phyloP scores from a whole-genome alignment of 2,113 vertebrate genomes.

The Indri indri region DNA sequence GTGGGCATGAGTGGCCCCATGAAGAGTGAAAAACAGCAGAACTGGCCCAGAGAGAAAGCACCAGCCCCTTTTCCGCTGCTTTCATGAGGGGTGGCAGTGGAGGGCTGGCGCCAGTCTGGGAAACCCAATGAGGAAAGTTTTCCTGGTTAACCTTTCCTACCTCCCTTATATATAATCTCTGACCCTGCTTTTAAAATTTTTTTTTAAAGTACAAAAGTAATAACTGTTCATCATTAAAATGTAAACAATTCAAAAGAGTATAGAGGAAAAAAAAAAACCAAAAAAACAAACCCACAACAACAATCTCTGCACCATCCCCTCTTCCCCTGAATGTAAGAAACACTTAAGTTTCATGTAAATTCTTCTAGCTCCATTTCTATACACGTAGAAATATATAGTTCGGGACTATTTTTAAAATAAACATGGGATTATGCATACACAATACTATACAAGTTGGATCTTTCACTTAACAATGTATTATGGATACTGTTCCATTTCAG shows the following conservation, averaged over 20 bases:
- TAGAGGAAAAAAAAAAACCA: not conserved
- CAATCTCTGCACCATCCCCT: not conserved
- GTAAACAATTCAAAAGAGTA: not conserved
- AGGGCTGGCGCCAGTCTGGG: not conserved
- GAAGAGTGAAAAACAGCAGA: not conserved
- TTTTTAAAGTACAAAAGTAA: not conserved
- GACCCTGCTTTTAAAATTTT: not conserved
- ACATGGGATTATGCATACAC: not conserved
- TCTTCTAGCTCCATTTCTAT: not conserved
- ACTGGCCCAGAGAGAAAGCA: not conserved
- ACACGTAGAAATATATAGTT: not conserved
- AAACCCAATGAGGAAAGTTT: not conserved
- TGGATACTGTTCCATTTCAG: not conserved
- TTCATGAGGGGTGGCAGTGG: not conserved
- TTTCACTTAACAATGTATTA: not conserved
- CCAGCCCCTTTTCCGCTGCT: not conserved
- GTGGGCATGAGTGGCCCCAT: not conserved
- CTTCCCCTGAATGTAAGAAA: not conserved
- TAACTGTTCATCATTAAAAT: constrained; percentile 1
- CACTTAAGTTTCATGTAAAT: not conserved
- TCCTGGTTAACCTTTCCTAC: not conserved
- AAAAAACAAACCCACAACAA: no score
- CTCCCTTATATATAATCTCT: not conserved
- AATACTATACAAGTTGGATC: not conserved
- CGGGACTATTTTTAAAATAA: not conserved